Evolutionary conservation across 2,797 vertebrate species (phyloP).

Genomic region (Rachycentron canadum): DNA sequence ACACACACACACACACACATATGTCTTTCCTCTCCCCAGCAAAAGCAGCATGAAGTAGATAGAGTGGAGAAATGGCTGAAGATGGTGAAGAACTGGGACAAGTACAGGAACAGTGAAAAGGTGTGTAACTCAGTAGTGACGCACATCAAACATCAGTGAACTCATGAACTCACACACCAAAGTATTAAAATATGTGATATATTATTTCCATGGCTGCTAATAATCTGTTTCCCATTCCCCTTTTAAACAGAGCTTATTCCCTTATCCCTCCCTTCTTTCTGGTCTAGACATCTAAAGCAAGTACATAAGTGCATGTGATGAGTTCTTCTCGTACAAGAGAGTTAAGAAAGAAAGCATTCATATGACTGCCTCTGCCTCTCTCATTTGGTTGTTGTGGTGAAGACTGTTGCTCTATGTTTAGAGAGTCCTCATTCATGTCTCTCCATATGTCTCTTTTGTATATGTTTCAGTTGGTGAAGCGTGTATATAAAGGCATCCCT

Average conservation of each 20-base stretch:
- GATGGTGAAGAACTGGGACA: slow-evolving; percentile 93
- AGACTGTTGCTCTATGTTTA: slow-evolving; percentile 19
- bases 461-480: slow-evolving; percentile 85
- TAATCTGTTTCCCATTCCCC: slow-evolving; percentile 56
- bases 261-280: not conserved
- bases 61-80: slow-evolving; percentile 93
- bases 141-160: not conserved
- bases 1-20: too few species aligned
- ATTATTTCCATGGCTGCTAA: slow-evolving; percentile 52
- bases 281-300: slow-evolving; percentile 42
- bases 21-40: slow-evolving; percentile 78
- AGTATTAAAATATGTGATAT: slow-evolving; percentile 19
- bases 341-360: slow-evolving; percentile 19
- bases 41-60: slow-evolving; percentile 91
- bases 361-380: not conserved
- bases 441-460: slow-evolving; percentile 9
- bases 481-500: slow-evolving; percentile 91
- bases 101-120: slow-evolving; percentile 90
- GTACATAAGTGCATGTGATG: slow-evolving; percentile 20
- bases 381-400: slow-evolving; percentile 16
- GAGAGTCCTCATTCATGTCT: slow-evolving; percentile 1
- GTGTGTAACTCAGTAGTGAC: slow-evolving; percentile 64
- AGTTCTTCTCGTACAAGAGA: slow-evolving; percentile 31
- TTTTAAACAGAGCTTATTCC: slow-evolving; percentile 41
- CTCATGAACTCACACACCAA: not conserved